phyloP scores from a whole-genome alignment of 2,797 vertebrate species.

The Petrocephalus sullivani region DNA sequence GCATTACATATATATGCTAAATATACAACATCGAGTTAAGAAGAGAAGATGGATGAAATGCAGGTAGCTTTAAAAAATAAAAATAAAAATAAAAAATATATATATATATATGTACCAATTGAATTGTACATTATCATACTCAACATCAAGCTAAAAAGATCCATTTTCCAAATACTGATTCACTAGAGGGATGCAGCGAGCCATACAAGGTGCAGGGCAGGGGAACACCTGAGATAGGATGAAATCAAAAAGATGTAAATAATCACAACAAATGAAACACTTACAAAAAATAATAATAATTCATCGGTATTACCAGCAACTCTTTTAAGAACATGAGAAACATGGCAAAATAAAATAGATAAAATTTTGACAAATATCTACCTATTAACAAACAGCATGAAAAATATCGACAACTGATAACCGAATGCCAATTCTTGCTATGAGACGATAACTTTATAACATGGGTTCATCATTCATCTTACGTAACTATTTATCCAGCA shows the following conservation, averaged over 20 bases:
- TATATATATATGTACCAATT: neutral
- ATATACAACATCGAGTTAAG: slow-evolving; percentile 50
- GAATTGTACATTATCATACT: neutral
- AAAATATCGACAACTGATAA: neutral
- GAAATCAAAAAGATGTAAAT: neutral
- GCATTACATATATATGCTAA: slow-evolving; percentile 43
- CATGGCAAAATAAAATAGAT: neutral
- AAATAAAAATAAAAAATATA: no score
- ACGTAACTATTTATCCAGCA: neutral
- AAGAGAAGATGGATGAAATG: neutral
- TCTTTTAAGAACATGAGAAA: neutral
- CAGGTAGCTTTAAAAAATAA: neutral
- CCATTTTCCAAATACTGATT: neutral
- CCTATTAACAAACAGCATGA: neutral
- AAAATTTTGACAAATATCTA: neutral
- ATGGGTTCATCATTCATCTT: neutral
- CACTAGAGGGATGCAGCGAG: neutral
- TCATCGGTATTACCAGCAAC: neutral
- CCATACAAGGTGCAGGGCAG: neutral
- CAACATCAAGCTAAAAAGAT: neutral
- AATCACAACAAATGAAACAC: neutral
- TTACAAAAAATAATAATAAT: neutral
- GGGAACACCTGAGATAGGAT: neutral
- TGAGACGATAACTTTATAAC: neutral
- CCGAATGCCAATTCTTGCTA: neutral